Evolutionary conservation across 2,888 invertebrate genomes (phyloP).

Genomic region (Mantis religiosa): DNA sequence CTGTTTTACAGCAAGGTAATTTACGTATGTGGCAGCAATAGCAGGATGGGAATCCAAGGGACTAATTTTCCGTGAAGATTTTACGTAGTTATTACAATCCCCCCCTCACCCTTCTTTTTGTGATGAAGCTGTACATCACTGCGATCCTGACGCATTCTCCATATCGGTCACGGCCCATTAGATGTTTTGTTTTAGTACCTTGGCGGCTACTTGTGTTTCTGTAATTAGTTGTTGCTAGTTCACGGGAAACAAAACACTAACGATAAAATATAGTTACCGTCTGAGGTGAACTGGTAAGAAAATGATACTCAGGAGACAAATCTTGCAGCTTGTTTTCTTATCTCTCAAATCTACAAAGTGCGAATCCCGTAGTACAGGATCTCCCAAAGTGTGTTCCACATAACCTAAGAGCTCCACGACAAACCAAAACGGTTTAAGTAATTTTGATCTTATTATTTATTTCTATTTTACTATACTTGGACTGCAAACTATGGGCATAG

Average conservation of each 20-base stretch:
- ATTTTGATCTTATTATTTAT: too few relatives aligned
- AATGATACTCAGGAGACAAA: not conserved
- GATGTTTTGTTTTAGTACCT: not conserved
- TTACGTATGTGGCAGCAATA: not conserved
- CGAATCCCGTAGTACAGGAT: too few relatives aligned
- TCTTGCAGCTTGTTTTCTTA: too few relatives aligned
- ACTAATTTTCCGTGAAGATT: not conserved
- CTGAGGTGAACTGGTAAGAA: not conserved
- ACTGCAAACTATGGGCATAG: too few relatives aligned
- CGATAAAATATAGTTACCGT: not conserved
- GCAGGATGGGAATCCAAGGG: not conserved
- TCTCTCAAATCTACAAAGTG: too few relatives aligned
- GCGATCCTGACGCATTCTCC: not conserved
- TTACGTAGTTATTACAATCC: not conserved
- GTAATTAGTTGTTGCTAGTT: not conserved
- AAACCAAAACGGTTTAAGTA: too few relatives aligned
- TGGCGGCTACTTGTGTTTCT: not conserved
- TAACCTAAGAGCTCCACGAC: too few relatives aligned
- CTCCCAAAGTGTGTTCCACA: too few relatives aligned
- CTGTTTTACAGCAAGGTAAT: not conserved
- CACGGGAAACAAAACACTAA: not conserved
- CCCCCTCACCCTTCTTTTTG: not conserved
- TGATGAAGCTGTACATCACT: conserved; percentile 4
- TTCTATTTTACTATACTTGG: too few relatives aligned
- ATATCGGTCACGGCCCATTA: not conserved